phyloP scores from a whole-genome alignment of 2,888 invertebrate genomes.

The Punctoribates punctum region DNA sequence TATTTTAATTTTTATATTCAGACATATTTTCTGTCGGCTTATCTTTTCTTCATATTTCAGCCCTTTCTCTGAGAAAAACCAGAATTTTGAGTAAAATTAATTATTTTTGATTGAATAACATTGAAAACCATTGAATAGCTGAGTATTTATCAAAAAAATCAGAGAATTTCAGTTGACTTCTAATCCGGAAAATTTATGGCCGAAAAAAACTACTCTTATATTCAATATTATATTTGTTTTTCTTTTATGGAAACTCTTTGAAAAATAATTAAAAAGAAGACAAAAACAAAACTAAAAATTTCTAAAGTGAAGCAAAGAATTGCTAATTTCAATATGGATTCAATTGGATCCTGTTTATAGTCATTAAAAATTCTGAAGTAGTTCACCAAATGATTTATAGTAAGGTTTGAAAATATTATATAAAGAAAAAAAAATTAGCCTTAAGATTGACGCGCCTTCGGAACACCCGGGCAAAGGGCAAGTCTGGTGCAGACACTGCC shows the following conservation, averaged over 20 bases:
- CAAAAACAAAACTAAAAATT: background rate
- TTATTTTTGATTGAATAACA: conserved; percentile 13
- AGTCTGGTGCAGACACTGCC: background rate
- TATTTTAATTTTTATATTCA: background rate
- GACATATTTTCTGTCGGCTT: background rate
- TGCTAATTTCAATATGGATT: conserved; percentile 4
- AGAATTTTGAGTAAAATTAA: conserved; percentile 11
- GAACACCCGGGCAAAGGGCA: conserved; percentile 11
- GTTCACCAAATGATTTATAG: conserved; percentile 20
- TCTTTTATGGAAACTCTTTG: background rate
- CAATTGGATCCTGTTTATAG: conserved; percentile 7
- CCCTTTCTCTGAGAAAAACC: background rate
- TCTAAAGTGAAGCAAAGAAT: background rate
- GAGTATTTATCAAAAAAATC: conserved; percentile 7
- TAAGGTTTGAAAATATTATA: background rate
- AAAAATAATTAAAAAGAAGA: background rate
- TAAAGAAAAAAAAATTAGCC: background rate
- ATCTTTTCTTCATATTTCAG: background rate
- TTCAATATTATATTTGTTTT: background rate
- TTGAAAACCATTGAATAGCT: conserved; percentile 4
- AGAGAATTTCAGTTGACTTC: background rate
- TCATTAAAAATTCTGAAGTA: conserved; percentile 12
- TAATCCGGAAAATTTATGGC: background rate
- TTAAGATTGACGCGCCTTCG: conserved; percentile 1
- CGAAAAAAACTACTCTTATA: background rate